phyloP scores from a whole-genome alignment of 1,140 invertebrate genomes.

The Lepidurus packardi region DNA sequence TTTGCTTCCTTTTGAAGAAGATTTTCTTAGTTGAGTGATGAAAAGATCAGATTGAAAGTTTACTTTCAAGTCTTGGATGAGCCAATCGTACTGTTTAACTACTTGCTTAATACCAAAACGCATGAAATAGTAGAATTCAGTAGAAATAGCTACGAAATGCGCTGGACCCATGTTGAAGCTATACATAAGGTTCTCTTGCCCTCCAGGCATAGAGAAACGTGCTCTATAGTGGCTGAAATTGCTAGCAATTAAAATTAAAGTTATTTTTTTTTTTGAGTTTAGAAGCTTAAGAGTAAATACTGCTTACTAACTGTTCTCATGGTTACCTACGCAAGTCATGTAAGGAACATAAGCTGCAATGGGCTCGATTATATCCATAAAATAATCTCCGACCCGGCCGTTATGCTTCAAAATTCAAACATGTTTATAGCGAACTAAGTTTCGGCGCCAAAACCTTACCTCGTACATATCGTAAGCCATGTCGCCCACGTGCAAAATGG shows the following conservation, averaged over 20 bases:
- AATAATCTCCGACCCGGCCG: constrained; percentile 74
- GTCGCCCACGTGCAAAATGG: constrained; percentile 87
- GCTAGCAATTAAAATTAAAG: constrained; percentile 48
- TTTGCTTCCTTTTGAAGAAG: constrained; percentile 47
- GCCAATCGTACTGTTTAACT: constrained; percentile 81
- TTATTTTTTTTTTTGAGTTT: not conserved
- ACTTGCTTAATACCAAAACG: constrained; percentile 79
- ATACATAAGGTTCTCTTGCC: constrained; percentile 70
- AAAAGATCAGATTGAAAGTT: constrained; percentile 35
- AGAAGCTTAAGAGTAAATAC: constrained; percentile 14
- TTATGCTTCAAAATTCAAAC: constrained; percentile 50
- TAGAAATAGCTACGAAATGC: constrained; percentile 85
- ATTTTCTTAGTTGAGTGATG: constrained; percentile 12
- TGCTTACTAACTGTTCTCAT: constrained; percentile 74
- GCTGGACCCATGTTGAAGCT: constrained; percentile 87
- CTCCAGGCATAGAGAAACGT: constrained; percentile 81
- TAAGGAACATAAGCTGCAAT: constrained; percentile 83
- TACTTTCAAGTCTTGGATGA: constrained; percentile 69
- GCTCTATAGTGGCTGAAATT: constrained; percentile 81
- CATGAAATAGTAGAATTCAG: constrained; percentile 90
- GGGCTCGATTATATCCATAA: constrained; percentile 82
- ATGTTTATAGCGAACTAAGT: constrained; percentile 33
- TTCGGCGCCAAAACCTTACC: constrained; percentile 45
- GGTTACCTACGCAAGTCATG: constrained; percentile 87
- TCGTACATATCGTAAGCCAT: constrained; percentile 93